Conservation (phyloP, 2,888 invertebrate genomes). For the Zygothrica quintamaculata region DNA sequence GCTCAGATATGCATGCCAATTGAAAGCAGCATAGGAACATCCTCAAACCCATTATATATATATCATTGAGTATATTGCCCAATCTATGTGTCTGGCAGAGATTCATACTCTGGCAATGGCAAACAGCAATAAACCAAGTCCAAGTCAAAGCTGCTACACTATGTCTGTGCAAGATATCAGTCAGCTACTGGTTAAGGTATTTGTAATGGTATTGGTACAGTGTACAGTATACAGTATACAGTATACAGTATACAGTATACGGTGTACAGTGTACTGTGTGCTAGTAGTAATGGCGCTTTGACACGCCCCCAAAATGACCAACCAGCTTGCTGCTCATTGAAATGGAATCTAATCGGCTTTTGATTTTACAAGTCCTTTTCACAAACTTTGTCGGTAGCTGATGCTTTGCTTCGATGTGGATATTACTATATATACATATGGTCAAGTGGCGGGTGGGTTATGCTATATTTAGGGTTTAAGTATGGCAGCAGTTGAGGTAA, state of each 20-base stretch:
- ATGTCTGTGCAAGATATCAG: no score
- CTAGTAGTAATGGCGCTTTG: conserved; percentile 18
- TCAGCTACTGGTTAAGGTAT: not conserved
- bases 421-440: conserved; percentile 28
- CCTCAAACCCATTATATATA: conserved; percentile 2
- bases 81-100: conserved; percentile 24
- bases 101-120: conserved; percentile 15
- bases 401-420: conserved; percentile 35
- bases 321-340: conserved; percentile 76
- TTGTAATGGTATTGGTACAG: not conserved
- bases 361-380: conserved; percentile 81
- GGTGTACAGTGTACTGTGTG: no score
- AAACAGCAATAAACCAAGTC: conserved; percentile 50
- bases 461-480: no score
- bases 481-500: not conserved
- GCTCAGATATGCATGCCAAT: conserved; percentile 40
- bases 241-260: no score
- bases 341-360: conserved; percentile 82
- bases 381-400: conserved; percentile 68
- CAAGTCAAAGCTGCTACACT: conserved; percentile 1
- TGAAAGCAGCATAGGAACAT: conserved; percentile 2
- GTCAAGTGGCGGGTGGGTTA: no score
- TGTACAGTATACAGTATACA: no score
- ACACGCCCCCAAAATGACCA: conserved; percentile 73
- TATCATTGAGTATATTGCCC: no score